Conservation (phyloP, 2,113 vertebrate genomes). For the Isurus oxyrinchus region DNA sequence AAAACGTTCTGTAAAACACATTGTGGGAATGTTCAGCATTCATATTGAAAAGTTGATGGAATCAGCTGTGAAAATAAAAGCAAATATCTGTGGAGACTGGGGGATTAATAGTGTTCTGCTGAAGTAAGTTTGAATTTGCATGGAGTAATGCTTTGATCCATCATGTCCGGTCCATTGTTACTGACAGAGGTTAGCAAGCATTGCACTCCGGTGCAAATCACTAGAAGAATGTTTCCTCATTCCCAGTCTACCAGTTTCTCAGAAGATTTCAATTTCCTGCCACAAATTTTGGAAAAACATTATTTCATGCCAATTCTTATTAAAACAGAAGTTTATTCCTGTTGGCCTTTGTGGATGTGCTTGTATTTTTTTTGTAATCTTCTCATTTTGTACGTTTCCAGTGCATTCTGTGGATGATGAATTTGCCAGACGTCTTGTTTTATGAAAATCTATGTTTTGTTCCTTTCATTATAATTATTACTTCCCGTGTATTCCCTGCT, state of each 20-base stretch:
- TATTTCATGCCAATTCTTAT: background rate
- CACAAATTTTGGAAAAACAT: conserved; percentile 13
- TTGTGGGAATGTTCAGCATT: background rate
- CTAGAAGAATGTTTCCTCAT: background rate
- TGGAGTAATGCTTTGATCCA: background rate
- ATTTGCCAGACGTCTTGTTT: background rate
- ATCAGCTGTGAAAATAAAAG: conserved; percentile 21
- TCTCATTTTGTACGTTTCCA: background rate
- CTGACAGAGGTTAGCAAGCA: conserved; percentile 1
- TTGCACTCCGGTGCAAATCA: background rate
- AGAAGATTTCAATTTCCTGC: conserved; percentile 33
- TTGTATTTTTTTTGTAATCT: background rate
- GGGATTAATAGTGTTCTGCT: conserved; percentile 12
- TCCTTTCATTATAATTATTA: background rate
- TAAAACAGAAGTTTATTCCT: background rate
- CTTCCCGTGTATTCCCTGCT: background rate
- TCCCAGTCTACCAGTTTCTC: conserved; percentile 10
- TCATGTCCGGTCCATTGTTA: background rate
- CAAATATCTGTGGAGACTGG: background rate
- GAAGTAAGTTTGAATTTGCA: background rate
- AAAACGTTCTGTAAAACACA: background rate
- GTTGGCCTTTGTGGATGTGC: background rate
- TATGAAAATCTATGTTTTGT: background rate
- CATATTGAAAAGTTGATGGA: background rate
- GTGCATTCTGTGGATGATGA: background rate